Evolutionary conservation across 2,888 invertebrate species (phyloP).

Genomic region (Heliconius ethilla): DNA sequence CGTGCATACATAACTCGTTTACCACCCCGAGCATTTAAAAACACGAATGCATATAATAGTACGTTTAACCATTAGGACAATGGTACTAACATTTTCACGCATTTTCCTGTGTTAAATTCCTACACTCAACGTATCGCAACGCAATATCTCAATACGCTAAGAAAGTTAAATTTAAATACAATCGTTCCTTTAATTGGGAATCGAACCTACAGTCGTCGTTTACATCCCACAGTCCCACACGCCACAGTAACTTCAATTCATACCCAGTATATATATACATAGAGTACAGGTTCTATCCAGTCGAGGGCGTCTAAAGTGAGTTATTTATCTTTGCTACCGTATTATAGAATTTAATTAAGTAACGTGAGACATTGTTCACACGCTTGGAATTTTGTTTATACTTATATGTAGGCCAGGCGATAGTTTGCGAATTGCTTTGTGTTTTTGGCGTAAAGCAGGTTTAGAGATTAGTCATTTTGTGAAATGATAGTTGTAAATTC

Average conservation of each 20-base stretch:
- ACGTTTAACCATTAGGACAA: slow-evolving; percentile 33
- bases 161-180: background rate
- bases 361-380: slow-evolving; percentile 74
- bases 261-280: background rate
- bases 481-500: no score
- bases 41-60: slow-evolving; percentile 48
- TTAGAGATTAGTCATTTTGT: background rate
- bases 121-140: no score
- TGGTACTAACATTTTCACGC: slow-evolving; percentile 15
- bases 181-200: background rate
- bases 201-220: background rate
- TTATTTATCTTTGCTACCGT: slow-evolving; percentile 77
- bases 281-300: slow-evolving; percentile 48
- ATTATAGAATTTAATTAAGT: slow-evolving; percentile 81
- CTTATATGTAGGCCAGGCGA: slow-evolving; percentile 34
- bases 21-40: slow-evolving; percentile 57
- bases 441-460: background rate
- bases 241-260: background rate
- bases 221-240: background rate
- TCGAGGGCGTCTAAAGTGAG: slow-evolving; percentile 58
- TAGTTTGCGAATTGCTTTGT: slow-evolving; percentile 1
- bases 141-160: no score
- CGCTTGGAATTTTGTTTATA: slow-evolving; percentile 65
- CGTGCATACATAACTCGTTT: slow-evolving; percentile 64
- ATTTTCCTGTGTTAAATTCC: background rate